A percentile compares a stretch with the other conserved stretches of the same genome.
Evolutionary conservation across 2,113 vertebrate species (phyloP).

Genomic region (Danionella cerebrum): DNA sequence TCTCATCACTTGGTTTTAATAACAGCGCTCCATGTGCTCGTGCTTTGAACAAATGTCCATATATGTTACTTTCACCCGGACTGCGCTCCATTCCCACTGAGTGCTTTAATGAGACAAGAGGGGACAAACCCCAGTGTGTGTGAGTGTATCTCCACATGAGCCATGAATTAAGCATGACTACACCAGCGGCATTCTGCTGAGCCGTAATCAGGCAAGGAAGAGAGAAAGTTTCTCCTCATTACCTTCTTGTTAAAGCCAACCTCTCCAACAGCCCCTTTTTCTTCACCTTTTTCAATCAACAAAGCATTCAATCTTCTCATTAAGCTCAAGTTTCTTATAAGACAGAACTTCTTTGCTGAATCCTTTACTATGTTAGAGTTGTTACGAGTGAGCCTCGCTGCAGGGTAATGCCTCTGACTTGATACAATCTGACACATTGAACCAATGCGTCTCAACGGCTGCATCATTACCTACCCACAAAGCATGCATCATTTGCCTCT

Average conservation of each 20-base stretch:
- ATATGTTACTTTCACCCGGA: neutral
- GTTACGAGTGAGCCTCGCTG: slow-evolving; percentile 10
- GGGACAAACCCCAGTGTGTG: neutral
- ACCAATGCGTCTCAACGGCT: slow-evolving; percentile 18
- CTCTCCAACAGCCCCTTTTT: neutral
- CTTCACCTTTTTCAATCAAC: neutral
- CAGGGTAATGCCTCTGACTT: slow-evolving; percentile 18
- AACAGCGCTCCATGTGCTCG: neutral
- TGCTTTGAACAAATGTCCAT: neutral
- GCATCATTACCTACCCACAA: slow-evolving; percentile 17
- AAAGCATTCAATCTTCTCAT: slow-evolving; percentile 3
- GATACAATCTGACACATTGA: slow-evolving; percentile 20
- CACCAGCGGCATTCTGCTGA: neutral
- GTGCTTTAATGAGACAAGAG: neutral
- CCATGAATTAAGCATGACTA: slow-evolving; percentile 16
- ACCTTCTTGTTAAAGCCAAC: neutral
- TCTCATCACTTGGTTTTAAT: neutral
- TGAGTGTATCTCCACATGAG: neutral
- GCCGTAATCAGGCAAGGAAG: neutral
- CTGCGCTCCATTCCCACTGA: neutral
- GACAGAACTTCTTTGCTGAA: slow-evolving; percentile 5
- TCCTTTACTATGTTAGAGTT: neutral
- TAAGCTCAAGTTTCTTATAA: neutral
- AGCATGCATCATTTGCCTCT: neutral
- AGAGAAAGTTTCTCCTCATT: neutral